Evolutionary conservation across 2,797 vertebrate species (phyloP).

Genomic region (Falco naumanni): DNA sequence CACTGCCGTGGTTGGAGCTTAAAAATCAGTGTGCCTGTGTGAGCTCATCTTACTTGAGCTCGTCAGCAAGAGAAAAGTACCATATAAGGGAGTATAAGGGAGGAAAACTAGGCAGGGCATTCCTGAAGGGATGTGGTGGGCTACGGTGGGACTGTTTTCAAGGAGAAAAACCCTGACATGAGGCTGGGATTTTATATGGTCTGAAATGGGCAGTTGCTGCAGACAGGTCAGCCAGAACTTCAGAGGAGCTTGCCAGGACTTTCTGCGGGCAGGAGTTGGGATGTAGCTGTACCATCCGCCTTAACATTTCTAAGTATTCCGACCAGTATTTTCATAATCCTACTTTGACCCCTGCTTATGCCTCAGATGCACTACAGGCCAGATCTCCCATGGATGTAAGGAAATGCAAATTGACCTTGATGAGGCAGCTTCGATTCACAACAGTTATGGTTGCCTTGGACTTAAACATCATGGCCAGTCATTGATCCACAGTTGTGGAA

Average conservation of each 20-base stretch:
- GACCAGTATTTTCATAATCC: not conserved
- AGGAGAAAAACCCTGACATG: not conserved
- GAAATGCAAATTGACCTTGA: not conserved
- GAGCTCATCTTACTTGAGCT: not conserved
- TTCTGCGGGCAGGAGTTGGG: not conserved
- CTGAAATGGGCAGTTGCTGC: not conserved
- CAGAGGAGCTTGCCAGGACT: not conserved
- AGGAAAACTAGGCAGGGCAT: not conserved
- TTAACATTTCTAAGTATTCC: not conserved
- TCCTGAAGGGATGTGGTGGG: not conserved
- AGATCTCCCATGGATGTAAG: not conserved
- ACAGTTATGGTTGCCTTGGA: not conserved
- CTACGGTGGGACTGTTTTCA: not conserved
- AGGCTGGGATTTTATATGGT: rapidly evolving
- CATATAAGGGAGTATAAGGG: not conserved
- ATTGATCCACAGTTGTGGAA: not conserved
- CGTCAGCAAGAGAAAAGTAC: not conserved
- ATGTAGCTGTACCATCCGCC: not conserved
- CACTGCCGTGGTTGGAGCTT: not conserved
- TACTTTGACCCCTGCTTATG: not conserved
- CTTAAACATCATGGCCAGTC: rapidly evolving
- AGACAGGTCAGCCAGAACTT: not conserved
- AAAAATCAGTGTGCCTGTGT: not conserved
- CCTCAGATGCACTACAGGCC: not conserved
- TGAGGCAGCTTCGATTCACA: not conserved